Evolutionary conservation across 2,797 vertebrate genomes (phyloP).

Genomic region (Cirrhinus mrigala): DNA sequence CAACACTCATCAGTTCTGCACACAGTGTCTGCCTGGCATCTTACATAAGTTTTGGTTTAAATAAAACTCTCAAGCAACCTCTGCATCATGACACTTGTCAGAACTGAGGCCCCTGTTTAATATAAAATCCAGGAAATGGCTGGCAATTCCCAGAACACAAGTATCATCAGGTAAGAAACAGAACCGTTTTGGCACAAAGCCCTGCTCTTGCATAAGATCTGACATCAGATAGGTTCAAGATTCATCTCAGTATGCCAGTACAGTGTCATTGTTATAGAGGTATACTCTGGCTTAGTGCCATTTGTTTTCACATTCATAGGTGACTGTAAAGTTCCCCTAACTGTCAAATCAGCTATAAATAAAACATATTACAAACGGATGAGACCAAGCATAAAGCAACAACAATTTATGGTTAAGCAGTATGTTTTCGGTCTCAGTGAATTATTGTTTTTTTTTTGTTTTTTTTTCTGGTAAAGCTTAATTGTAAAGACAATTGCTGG

Average conservation of each 20-base stretch:
- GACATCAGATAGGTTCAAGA: neutral
- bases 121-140: neutral
- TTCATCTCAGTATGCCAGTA: neutral
- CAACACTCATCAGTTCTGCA: neutral
- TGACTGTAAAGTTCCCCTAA: neutral
- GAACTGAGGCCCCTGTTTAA: neutral
- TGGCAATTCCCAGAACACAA: constrained; percentile 4
- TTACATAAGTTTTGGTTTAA: neutral
- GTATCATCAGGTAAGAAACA: neutral
- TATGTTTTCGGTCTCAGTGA: too few relatives aligned
- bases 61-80: neutral
- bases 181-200: neutral
- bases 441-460: too few relatives aligned
- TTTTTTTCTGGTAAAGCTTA: neutral
- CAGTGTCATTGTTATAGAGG: neutral
- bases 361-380: too few relatives aligned
- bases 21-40: neutral
- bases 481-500: neutral
- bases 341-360: too few relatives aligned
- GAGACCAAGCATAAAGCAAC: too few relatives aligned
- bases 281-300: neutral
- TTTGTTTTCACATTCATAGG: neutral
- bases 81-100: constrained; percentile 1
- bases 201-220: neutral
- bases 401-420: too few relatives aligned